A percentile compares a stretch with the other conserved stretches of the same genome.
Conservation (phyloP, 2,888 invertebrate species). For the Folsomia manolachei region DNA sequence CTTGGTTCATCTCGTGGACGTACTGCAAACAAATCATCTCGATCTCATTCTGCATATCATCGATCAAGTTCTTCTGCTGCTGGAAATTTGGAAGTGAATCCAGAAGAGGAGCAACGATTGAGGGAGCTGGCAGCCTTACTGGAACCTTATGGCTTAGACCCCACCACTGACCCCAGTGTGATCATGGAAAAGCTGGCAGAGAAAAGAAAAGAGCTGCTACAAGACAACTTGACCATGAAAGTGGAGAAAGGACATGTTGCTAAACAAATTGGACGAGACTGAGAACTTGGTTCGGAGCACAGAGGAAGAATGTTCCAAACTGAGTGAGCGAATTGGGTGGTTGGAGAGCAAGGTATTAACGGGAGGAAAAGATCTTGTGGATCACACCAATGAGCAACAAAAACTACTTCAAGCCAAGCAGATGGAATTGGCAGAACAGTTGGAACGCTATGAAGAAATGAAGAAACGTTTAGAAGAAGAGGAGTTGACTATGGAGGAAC, state of each 20-base stretch:
- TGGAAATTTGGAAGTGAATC: slow-evolving; percentile 35
- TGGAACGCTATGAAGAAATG: slow-evolving; percentile 77
- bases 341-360: slow-evolving; percentile 91
- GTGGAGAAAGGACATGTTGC: slow-evolving; percentile 60
- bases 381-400: slow-evolving; percentile 92
- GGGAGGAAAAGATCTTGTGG: slow-evolving; percentile 90
- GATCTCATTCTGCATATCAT: slow-evolving; percentile 27
- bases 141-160: slow-evolving; percentile 48
- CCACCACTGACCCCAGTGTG: slow-evolving; percentile 45
- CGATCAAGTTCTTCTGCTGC: slow-evolving; percentile 24
- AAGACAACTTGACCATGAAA: slow-evolving; percentile 56
- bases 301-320: slow-evolving; percentile 55
- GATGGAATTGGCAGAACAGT: slow-evolving; percentile 84
- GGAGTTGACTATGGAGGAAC: slow-evolving; percentile 86
- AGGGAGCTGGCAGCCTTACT: slow-evolving; percentile 44
- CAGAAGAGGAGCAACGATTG: slow-evolving; percentile 41
- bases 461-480: slow-evolving; percentile 88
- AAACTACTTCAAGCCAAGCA: slow-evolving; percentile 79
- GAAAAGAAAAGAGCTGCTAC: slow-evolving; percentile 42
- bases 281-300: slow-evolving; percentile 61
- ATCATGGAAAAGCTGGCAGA: slow-evolving; percentile 48
- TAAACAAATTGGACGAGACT: slow-evolving; percentile 63
- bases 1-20: background rate
- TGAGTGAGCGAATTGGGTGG: slow-evolving; percentile 73
- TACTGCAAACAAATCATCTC: slow-evolving; percentile 22